Percentiles rank a stretch among this genome's conserved stretches.
phyloP scores from a whole-genome alignment of 2,888 invertebrate species.

The Scaptomyza polygonia region DNA sequence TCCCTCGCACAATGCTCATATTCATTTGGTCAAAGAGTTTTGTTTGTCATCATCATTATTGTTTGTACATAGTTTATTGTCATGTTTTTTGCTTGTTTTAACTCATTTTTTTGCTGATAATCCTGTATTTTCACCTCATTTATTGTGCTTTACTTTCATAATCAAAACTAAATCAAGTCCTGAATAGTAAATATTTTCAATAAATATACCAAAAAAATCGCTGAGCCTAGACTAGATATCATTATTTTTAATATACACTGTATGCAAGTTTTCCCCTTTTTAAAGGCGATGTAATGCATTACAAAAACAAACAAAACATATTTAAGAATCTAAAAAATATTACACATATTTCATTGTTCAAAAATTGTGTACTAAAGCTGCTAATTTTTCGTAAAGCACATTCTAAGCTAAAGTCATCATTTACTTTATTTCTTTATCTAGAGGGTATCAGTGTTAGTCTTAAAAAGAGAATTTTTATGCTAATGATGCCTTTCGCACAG shows the following conservation, averaged over 20 bases:
- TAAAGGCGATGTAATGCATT: too few species aligned
- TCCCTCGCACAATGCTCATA: background rate
- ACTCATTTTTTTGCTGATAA: too few species aligned
- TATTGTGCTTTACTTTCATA: constrained; percentile 44
- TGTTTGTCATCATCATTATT: constrained; percentile 31
- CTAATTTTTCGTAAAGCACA: too few species aligned
- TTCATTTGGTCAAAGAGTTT: constrained; percentile 4
- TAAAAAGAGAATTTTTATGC: constrained; percentile 31
- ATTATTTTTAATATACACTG: constrained; percentile 14
- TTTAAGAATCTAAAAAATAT: too few species aligned
- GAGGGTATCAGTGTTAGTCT: constrained; percentile 42
- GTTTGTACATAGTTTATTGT: constrained; percentile 8
- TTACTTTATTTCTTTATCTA: background rate
- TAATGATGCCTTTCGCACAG: constrained; percentile 66
- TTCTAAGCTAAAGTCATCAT: too few species aligned
- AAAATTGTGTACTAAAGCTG: too few species aligned
- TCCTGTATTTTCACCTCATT: too few species aligned
- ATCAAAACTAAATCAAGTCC: constrained; percentile 77
- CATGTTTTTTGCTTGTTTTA: constrained; percentile 2
- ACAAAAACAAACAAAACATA: too few species aligned
- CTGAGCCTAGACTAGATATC: constrained; percentile 9
- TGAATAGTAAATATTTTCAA: constrained; percentile 43
- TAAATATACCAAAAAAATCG: constrained; percentile 30
- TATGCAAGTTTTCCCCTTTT: background rate
- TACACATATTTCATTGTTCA: too few species aligned